Percentiles rank a stretch among this genome's conserved stretches.
Evolutionary conservation across 2,797 vertebrate species (phyloP).

Genomic region (Tokudaia muenninki): DNA sequence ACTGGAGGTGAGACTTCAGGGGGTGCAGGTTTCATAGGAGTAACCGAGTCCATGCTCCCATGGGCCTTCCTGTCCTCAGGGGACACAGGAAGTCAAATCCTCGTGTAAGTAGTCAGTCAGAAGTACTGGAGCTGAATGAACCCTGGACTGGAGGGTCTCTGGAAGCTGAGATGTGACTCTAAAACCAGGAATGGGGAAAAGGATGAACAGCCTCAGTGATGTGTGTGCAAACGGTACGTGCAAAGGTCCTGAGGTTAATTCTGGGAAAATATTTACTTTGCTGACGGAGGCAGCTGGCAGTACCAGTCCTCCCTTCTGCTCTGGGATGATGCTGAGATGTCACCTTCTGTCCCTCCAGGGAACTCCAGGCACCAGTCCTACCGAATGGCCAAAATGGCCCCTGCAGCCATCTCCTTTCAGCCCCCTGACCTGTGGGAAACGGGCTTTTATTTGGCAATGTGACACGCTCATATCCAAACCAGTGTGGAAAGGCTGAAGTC

Average conservation of each 20-base stretch:
- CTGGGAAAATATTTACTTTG: background rate
- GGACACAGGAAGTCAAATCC: background rate
- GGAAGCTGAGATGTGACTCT: background rate
- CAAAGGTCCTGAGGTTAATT: background rate
- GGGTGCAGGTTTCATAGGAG: background rate
- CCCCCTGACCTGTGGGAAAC: background rate
- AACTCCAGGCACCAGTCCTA: fast-evolving
- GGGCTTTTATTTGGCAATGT: background rate
- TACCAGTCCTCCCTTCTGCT: background rate
- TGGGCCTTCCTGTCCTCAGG: fast-evolving
- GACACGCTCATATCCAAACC: background rate
- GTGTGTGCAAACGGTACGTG: background rate
- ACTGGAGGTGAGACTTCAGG: background rate
- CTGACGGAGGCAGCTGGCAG: background rate
- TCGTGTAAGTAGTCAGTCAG: background rate
- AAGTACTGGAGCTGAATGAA: fast-evolving
- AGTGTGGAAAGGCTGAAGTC: background rate
- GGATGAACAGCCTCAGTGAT: background rate
- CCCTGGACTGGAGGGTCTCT: fast-evolving
- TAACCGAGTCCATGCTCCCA: fast-evolving
- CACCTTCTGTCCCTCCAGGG: background rate
- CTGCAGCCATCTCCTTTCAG: background rate
- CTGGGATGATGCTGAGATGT: fast-evolving
- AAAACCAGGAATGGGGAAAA: background rate
- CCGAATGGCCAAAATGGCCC: background rate